phyloP scores from a whole-genome alignment of 2,113 vertebrate species.

The Circaetus gallicus region DNA sequence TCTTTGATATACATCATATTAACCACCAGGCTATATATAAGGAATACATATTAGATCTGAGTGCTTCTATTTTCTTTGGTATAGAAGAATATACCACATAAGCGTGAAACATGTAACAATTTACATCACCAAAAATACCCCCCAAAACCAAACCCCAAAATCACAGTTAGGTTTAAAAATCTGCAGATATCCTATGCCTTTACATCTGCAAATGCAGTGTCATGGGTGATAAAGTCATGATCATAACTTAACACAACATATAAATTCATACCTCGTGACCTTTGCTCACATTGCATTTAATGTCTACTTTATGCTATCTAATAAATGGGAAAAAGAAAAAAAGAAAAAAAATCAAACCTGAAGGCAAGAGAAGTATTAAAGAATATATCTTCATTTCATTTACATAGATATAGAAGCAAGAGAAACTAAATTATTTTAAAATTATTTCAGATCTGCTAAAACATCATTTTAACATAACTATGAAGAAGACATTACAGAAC shows the following conservation, averaged over 20 bases:
- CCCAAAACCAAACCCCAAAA: neutral
- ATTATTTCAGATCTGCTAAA: neutral
- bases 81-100: neutral
- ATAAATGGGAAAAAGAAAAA: neutral
- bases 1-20: neutral
- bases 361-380: neutral
- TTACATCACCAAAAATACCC: neutral
- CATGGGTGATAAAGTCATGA: neutral
- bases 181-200: neutral
- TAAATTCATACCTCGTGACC: neutral
- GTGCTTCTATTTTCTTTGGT: neutral
- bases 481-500: neutral
- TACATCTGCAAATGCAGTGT: neutral
- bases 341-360: neutral
- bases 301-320: neutral
- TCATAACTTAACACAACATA: neutral
- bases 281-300: neutral
- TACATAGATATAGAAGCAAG: neutral
- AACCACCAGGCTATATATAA: neutral
- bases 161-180: neutral
- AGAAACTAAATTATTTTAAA: neutral
- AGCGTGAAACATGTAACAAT: neutral
- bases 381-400: neutral
- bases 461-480: neutral
- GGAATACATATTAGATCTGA: neutral